A percentile compares a stretch with the other conserved stretches of the same genome.
Evolutionary conservation across 2,888 invertebrate species (phyloP).

Genomic region (Oligia strigilis): DNA sequence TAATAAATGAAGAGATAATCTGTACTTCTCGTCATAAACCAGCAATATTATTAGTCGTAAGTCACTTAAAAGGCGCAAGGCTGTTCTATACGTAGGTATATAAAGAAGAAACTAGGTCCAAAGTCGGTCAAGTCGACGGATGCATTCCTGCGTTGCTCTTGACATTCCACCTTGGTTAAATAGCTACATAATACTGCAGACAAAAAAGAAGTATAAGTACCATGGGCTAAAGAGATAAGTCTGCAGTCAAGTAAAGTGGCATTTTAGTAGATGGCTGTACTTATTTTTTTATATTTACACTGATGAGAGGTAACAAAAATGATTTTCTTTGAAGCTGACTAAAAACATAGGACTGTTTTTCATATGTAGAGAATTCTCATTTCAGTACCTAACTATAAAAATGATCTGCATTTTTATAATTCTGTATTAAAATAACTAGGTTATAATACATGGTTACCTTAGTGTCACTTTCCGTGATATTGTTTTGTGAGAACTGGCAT

Average conservation of each 20-base stretch:
- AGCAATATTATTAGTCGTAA: constrained; percentile 49
- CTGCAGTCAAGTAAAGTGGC: background rate
- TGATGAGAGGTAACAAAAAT: background rate
- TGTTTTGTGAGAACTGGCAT: background rate
- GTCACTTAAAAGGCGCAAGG: constrained; percentile 64
- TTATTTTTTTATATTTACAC: constrained; percentile 2
- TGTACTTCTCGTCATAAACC: constrained; percentile 41
- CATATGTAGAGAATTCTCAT: background rate
- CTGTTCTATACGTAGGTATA: constrained; percentile 35
- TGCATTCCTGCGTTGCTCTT: constrained; percentile 79
- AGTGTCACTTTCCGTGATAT: background rate
- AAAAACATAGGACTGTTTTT: background rate
- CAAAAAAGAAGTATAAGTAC: constrained; percentile 51
- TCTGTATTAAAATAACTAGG: background rate
- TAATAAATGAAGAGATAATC: constrained; percentile 47
- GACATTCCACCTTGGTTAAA: constrained; percentile 75
- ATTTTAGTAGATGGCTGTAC: background rate
- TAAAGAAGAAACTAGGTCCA: constrained; percentile 71
- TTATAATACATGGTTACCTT: background rate
- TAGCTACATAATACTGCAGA: constrained; percentile 57
- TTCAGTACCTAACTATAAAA: background rate
- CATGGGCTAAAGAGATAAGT: constrained; percentile 6
- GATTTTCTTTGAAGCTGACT: background rate
- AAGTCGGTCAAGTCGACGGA: constrained; percentile 84
- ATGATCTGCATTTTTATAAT: background rate